phyloP scores from a whole-genome alignment of 2,888 invertebrate species.

The Myopa testacea region DNA sequence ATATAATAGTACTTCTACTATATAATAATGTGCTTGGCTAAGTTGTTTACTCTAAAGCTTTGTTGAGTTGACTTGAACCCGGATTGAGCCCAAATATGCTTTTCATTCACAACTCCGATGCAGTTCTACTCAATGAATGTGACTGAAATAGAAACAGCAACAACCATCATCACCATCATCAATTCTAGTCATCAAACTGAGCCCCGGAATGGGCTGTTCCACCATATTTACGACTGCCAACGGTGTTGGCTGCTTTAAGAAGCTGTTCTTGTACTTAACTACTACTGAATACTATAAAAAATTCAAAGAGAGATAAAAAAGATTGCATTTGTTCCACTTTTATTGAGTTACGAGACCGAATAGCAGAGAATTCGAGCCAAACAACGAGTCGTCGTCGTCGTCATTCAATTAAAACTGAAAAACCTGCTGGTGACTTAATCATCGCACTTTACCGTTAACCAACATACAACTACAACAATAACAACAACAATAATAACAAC shows the following conservation, averaged over 20 bases:
- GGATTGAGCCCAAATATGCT: conserved; percentile 5
- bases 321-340: conserved; percentile 35
- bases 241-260: conserved; percentile 32
- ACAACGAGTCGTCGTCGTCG: conserved; percentile 4
- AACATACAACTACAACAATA: background rate
- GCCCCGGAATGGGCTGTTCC: conserved; percentile 9
- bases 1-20: too few relatives aligned
- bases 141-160: background rate
- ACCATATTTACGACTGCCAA: background rate
- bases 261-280: background rate
- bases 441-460: conserved; percentile 24
- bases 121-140: conserved; percentile 30
- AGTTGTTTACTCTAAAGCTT: too few relatives aligned
- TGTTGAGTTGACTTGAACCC: background rate
- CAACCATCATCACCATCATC: background rate
- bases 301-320: conserved; percentile 8
- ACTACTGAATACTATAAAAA: conserved; percentile 6
- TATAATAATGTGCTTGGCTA: too few relatives aligned
- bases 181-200: background rate
- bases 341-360: conserved; percentile 23
- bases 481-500: background rate
- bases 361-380: conserved; percentile 14
- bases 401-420: conserved; percentile 25
- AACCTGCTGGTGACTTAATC: conserved; percentile 35
- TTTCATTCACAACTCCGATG: conserved; percentile 19